Base-by-base conservation (phyloP, 2,888 invertebrate species). In the Copidosoma aretas region DNA sequence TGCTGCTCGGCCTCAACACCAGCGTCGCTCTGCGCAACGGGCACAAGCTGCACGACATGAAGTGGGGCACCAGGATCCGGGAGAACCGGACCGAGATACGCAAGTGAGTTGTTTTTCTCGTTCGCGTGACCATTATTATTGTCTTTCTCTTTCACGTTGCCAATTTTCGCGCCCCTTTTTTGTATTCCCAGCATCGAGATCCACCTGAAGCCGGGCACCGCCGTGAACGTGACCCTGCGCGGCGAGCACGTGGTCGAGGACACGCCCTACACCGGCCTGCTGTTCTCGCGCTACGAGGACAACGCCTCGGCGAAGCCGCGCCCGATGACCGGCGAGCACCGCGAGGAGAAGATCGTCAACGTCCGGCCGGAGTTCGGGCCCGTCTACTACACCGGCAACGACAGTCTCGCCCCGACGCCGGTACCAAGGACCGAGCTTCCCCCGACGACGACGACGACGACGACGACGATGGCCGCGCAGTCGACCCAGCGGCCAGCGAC, bases 211-310 rank as follows among this genome's bases (percentile, higher is more conserved):
- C 90, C 92, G 4, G 93, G 92, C 39, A 94, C 94, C 0, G 93
- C 91, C 1, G 90, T 93, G 61, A 94, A 94, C 81, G 92, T 94
- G 0, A 93, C 92, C 0, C 86, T 94, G 21, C 86, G 86, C 62
- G 94, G 91, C 1, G 91, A 91, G 78, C 88, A 89, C 76, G 91
- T 91, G 0, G 90, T 90, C 70, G 86, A 89, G 64, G 93, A 94
- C 75, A 88, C 91, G 0, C 91, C 91, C 41, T 95, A 93, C 79
- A 87, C 86, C 32, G 93, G 91, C 8, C 90, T 88, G 69, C 84
- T 95, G 53, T 88, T 90, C 60, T 91, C 93, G 1, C 85, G 87
- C 69, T 93, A 91, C 81, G 87, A 87, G 71, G 90, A 91, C 72
- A 86, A 86, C n/a, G 86, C 86, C 60, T 85, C 86, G 32, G 85